phyloP scores from a whole-genome alignment of 2,797 vertebrate genomes.

The Crenichthys baileyi region DNA sequence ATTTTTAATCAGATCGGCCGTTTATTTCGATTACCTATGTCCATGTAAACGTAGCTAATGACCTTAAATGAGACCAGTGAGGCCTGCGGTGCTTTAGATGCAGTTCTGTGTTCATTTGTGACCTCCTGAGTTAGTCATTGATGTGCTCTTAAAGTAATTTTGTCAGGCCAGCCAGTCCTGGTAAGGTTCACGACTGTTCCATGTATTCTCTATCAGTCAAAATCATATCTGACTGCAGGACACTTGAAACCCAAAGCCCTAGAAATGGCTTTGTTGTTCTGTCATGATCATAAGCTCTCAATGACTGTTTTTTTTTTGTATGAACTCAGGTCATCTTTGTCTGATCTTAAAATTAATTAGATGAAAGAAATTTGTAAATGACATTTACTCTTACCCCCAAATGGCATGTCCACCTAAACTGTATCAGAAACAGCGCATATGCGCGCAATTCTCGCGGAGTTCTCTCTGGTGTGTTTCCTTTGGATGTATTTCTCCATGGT shows the following conservation, averaged over 20 bases:
- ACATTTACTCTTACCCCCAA: too few relatives aligned
- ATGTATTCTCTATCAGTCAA: neutral
- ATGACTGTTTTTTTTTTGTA: neutral
- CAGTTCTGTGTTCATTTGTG: neutral
- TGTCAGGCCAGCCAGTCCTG: neutral
- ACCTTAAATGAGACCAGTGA: neutral
- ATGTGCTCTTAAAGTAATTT: neutral
- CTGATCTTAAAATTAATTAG: neutral
- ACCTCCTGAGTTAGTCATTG: neutral
- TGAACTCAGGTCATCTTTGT: neutral
- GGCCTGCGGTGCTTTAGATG: neutral
- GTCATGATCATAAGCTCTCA: neutral
- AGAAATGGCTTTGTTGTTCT: neutral
- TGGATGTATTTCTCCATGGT: too few relatives aligned
- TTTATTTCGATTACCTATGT: too few relatives aligned
- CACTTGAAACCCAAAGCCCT: neutral
- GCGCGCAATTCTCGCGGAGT: too few relatives aligned
- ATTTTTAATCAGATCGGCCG: too few relatives aligned
- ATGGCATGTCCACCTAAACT: too few relatives aligned
- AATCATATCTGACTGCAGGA: neutral
- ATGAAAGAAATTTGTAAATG: neutral
- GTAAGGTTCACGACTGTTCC: neutral
- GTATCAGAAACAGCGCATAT: too few relatives aligned
- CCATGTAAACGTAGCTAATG: too few relatives aligned
- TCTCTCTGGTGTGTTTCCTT: too few relatives aligned